Base-by-base conservation (phyloP, 2,888 invertebrate species). In the Drosophila kambysellisi region DNA sequence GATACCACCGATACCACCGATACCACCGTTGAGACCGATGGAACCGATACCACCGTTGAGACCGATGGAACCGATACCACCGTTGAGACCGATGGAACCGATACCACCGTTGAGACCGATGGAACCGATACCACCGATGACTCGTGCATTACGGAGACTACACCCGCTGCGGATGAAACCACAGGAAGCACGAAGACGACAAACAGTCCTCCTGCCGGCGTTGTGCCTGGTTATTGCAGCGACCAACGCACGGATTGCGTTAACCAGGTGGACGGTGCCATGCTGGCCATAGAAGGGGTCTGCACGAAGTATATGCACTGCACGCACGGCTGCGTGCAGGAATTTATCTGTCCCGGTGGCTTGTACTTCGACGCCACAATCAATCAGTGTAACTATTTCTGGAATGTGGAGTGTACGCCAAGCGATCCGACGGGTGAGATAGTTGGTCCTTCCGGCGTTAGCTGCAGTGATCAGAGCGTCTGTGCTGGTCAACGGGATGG, bases 281-380 rank as follows among this genome's bases (percentile, higher is more conserved):
- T 51, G 25, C 3, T 82, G 3, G 48, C 52, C 1, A 3, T 81
- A 5, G 12, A 56, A 1, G 91, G 88, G 0, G 63, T 79, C n/a
- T 91, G 91, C 57, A 77, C 72, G 0, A 77, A 66, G 12, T 91
- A 61, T 25, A 70, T 90, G 12, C 83, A 85, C 5, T 92, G 91
- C 67, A 68, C 48, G 17, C 68, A 70, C 29, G 79, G 78, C 0
- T 79, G 83, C 33, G 68, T 69, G 37, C 39, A 61, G 1, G 79
- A 82, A 5, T 51, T 80, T 30, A 17, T 15, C 4, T 92, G 92
- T 32, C 89, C 91, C 4, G 66, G 74, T 30, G 83, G 84, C 6
- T 50, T 91, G 6, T 86, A 91, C 66, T 92, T 86, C 37, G 84
- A 84, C 64, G 11, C 66, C 7, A 20, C 5, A 0, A 35, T 5